Evolutionary conservation across 2,797 vertebrate genomes (phyloP).

Genomic region (Enoplosus armatus): DNA sequence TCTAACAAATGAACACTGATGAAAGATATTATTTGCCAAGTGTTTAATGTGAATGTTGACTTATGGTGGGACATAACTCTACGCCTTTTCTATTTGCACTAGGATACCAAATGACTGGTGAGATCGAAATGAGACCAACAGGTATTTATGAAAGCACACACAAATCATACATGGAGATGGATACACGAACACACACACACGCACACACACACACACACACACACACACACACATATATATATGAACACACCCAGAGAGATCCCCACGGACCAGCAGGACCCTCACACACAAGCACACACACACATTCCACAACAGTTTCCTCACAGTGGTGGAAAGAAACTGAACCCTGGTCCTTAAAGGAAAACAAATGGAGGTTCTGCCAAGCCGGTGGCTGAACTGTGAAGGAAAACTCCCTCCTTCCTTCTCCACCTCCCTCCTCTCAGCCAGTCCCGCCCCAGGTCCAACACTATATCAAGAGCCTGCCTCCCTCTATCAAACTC

Average conservation of each 20-base stretch:
- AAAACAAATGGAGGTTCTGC: slow-evolving; percentile 66
- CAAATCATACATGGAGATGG: neutral
- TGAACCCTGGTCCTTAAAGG: slow-evolving; percentile 62
- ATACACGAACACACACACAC: neutral
- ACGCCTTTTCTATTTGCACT: slow-evolving; percentile 49
- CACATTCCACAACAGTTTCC: slow-evolving; percentile 79
- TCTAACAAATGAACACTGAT: neutral
- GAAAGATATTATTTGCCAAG: slow-evolving; percentile 26
- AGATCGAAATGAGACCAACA: slow-evolving; percentile 23
- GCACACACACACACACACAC: neutral
- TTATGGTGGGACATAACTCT: slow-evolving; percentile 44
- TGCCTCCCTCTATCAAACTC: slow-evolving; percentile 57
- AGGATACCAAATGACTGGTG: slow-evolving; percentile 23
- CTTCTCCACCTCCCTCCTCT: slow-evolving; percentile 49
- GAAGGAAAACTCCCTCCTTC: slow-evolving; percentile 67
- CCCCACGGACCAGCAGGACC: slow-evolving; percentile 5
- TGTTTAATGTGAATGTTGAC: slow-evolving; percentile 48
- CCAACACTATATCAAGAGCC: slow-evolving; percentile 80
- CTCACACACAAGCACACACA: slow-evolving; percentile 19
- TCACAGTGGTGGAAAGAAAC: slow-evolving; percentile 76
- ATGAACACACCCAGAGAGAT: slow-evolving; percentile 1
- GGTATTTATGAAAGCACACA: slow-evolving; percentile 29
- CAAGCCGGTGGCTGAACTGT: slow-evolving; percentile 56
- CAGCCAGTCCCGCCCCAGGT: slow-evolving; percentile 74
- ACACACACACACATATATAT: slow-evolving; percentile 1